Evolutionary conservation across 1,140 invertebrate species (phyloP), one percentile per base, ranked within the genome.

Genomic region (Caerostris extrusa): DNA sequence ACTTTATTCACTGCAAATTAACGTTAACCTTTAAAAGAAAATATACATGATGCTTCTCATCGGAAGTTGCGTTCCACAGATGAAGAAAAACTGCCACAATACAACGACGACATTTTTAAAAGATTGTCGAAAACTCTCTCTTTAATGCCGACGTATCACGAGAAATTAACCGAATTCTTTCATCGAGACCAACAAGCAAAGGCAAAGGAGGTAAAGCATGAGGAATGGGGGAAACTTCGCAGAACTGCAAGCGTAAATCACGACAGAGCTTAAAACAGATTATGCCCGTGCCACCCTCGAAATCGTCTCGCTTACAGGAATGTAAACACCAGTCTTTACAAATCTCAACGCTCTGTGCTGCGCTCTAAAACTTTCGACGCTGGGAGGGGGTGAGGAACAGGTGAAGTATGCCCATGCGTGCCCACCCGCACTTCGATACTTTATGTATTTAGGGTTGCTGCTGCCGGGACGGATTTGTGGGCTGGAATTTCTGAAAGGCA

Each of bases 361-460:
- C 64, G 50, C 87, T 34, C 34, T 58, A 91, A 91, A 91, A 60
- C 56, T 91, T 91, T 91, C 89, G 67, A 81, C 71, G 89, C 89
- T 50, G 53, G 14, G 64, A 34, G 58, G 71, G 71, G 69, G 89
- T 17, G 87, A 71, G 61, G 56, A 91, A 81, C 89, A 91, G 89
- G 89, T 91, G 89, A 77, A 82, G 89, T 89, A 89, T 89, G 64
- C 5, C 8, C 14, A 89, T 55, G 56, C 34, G 7, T 67, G 69
- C 69, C 89, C 89, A 91, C 89, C 71, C 89, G 19, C 55, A 60
- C 17, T 56, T 55, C 61, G 19, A 61, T 77, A 50, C 89, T 58
- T 81, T 82, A 91, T 91, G 89, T 53, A 53, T 67, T 89, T 50
- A 57, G 50, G 87, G 61, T 89, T 89, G 53, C 87, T 60, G 53